Evolutionary conservation across 2,113 vertebrate genomes (phyloP).

Genomic region (Megalops atlanticus): DNA sequence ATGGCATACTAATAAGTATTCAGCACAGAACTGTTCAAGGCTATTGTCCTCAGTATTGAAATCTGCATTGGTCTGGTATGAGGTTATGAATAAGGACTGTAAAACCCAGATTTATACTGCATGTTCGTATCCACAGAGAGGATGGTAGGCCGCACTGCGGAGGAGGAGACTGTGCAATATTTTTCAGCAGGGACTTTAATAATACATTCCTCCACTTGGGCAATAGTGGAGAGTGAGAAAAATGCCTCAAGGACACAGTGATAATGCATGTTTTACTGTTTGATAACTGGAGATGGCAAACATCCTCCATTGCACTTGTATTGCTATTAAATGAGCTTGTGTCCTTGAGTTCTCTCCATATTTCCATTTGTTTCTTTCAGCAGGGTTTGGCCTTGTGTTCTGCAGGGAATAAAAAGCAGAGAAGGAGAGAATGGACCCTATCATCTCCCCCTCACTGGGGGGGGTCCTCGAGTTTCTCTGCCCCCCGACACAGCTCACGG

Average conservation of each 20-base stretch:
- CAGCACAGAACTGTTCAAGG: too few relatives aligned
- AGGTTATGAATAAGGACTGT: too few relatives aligned
- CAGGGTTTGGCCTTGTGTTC: neutral
- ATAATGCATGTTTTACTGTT: constrained; percentile 3
- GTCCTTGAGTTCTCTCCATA: neutral
- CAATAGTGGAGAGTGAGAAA: neutral
- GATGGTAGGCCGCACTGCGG: neutral
- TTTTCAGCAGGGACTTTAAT: neutral
- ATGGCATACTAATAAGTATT: too few relatives aligned
- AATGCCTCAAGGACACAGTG: neutral
- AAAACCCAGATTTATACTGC: neutral
- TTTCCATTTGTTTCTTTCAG: neutral
- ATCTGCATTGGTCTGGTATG: too few relatives aligned
- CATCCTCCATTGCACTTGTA: neutral
- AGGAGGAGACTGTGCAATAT: neutral
- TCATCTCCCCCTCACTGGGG: too few relatives aligned
- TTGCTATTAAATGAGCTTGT: neutral
- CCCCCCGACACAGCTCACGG: too few relatives aligned
- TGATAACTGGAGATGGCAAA: neutral
- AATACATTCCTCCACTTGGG: neutral
- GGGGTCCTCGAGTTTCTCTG: too few relatives aligned
- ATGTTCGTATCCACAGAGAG: neutral
- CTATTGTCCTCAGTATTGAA: too few relatives aligned
- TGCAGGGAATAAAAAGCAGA: neutral
- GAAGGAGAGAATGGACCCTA: neutral